A percentile compares a stretch with the other conserved stretches of the same genome.
Conservation (phyloP, 2,888 invertebrate species). For the Spodoptera littoralis region DNA sequence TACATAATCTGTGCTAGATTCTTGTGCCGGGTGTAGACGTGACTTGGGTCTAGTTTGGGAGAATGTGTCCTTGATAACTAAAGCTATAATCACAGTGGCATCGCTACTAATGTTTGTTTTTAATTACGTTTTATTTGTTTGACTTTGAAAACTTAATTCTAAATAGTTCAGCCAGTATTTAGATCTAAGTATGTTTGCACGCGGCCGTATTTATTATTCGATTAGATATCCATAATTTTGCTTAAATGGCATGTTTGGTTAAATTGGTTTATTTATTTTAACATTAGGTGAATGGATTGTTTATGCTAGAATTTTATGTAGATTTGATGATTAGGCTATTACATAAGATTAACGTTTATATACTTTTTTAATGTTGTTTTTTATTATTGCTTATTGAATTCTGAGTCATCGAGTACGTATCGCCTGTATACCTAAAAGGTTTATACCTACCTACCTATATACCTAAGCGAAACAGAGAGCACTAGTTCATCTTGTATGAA, state of each 20-base stretch:
- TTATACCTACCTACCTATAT: no score
- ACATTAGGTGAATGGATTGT: background rate
- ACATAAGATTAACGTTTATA: no score
- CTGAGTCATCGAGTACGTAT: no score
- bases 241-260: background rate
- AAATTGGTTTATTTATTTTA: slow-evolving; percentile 14
- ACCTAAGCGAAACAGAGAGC: no score
- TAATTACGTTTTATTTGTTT: slow-evolving; percentile 55
- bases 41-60: slow-evolving; percentile 61
- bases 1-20: slow-evolving; percentile 19
- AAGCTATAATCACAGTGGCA: slow-evolving; percentile 53
- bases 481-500: no score
- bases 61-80: slow-evolving; percentile 78
- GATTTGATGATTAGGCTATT: no score
- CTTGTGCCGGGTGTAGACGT: slow-evolving; percentile 50
- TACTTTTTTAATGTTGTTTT: no score
- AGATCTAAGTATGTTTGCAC: background rate
- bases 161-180: slow-evolving; percentile 13
- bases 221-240: slow-evolving; percentile 11
- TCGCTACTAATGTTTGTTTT: slow-evolving; percentile 54
- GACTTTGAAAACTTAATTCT: slow-evolving; percentile 53
- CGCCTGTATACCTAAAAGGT: no score
- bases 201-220: slow-evolving; percentile 22
- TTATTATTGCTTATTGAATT: no score
- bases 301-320: no score